phyloP scores from a whole-genome alignment of 2,888 invertebrate genomes.

The Brassicogethes aeneus region DNA sequence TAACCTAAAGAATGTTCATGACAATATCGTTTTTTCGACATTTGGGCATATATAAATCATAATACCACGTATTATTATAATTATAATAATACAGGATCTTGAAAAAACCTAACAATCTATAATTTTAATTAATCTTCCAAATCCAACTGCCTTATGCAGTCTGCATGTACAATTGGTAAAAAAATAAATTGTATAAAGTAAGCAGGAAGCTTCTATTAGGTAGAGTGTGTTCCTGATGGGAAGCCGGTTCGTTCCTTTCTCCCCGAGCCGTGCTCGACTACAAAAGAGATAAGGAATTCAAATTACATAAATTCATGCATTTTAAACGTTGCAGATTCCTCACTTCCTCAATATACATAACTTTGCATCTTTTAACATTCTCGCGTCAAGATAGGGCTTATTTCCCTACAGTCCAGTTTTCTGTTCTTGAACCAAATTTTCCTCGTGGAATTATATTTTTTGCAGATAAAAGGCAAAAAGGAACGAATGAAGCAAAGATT shows the following conservation, averaged over 20 bases:
- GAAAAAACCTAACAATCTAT: no score
- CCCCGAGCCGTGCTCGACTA: not conserved
- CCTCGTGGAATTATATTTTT: conserved; percentile 31
- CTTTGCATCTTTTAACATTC: conserved; percentile 40
- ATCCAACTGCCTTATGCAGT: no score
- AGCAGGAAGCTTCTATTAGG: not conserved
- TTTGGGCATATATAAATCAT: no score
- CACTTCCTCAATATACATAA: conserved; percentile 33
- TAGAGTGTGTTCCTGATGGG: not conserved
- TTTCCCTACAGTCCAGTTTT: conserved; percentile 30
- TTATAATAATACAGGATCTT: no score
- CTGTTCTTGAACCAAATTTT: conserved; percentile 22
- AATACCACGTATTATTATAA: no score
- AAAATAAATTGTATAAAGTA: no score
- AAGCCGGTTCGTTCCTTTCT: not conserved
- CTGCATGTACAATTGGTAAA: no score
- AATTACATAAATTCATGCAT: conserved; percentile 36
- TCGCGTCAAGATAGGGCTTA: conserved; percentile 34
- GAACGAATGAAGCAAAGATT: conserved; percentile 26
- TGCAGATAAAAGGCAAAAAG: conserved; percentile 32
- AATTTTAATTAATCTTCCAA: no score
- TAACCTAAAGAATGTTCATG: no score
- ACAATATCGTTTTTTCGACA: no score
- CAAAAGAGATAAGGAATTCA: conserved; percentile 2
- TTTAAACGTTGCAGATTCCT: conserved; percentile 38